A percentile compares a stretch with the other conserved stretches of the same genome.
phyloP scores from a whole-genome alignment of 2,113 vertebrate species.

The Lethenteron reissneri region DNA sequence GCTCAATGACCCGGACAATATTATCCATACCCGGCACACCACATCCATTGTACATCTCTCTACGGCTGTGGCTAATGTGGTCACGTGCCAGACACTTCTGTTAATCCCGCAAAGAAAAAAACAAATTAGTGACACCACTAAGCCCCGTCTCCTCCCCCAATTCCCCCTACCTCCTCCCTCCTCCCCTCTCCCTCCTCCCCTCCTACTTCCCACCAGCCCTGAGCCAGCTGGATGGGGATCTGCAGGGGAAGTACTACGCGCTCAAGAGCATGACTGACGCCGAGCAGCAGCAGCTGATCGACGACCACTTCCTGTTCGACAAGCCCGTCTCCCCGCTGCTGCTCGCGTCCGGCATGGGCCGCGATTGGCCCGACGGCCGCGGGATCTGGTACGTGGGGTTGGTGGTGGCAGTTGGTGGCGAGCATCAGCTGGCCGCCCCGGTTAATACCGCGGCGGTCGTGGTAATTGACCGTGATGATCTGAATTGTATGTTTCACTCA shows the following conservation, averaged over 20 bases:
- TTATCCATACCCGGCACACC: too few species aligned
- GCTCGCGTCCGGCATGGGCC: conserved; percentile 71
- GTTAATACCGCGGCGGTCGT: too few species aligned
- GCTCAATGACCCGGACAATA: too few species aligned
- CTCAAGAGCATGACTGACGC: conserved; percentile 74
- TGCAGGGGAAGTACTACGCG: conserved; percentile 73
- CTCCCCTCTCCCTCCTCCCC: neutral
- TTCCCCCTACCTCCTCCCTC: neutral
- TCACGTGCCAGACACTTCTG: too few species aligned
- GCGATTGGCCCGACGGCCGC: conserved; percentile 79
- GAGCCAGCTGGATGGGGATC: conserved; percentile 51
- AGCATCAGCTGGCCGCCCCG: too few species aligned
- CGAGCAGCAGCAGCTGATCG: conserved; percentile 86
- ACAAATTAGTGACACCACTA: neutral
- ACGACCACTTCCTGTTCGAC: conserved; percentile 93
- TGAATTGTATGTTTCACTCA: too few species aligned
- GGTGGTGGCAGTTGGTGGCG: too few species aligned
- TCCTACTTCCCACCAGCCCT: neutral
- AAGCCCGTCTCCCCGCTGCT: conserved; percentile 86
- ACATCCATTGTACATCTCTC: too few species aligned
- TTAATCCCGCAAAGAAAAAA: too few species aligned
- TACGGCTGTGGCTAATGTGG: too few species aligned
- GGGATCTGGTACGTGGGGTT: conserved; percentile 57
- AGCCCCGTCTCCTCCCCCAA: neutral
- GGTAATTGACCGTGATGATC: too few species aligned